Evolutionary conservation across 2,888 invertebrate species (phyloP), one percentile per base, ranked within the genome.

Genomic region (Romanomermis culicivorax): DNA sequence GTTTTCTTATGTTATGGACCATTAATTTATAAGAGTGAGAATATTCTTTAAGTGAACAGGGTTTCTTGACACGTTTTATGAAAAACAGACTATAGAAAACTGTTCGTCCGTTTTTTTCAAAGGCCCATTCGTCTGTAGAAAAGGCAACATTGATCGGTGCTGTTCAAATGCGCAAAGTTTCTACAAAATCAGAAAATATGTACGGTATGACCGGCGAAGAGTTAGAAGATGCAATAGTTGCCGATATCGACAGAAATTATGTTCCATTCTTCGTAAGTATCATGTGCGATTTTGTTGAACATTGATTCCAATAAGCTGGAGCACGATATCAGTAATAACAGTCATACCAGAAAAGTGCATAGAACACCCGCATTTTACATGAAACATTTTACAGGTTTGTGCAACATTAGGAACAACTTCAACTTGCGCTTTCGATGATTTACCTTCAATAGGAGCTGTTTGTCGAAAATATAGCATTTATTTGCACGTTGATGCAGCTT

Each of bases 401-500:
- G 86, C 83, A 23, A 91, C 93, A 2, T 74, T 95, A 29, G 97
- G 97, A 20, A 91, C 93, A 1, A 97, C 97, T 0, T 91, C 91
- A 0, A 83, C 89, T 23, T 97, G 95, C 66, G 82, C 93, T 1
- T 95, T 97, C 64, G 97, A 97, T 71, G 83, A 85, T 68, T 74
- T 97, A 4, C 78, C 80, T 64, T 74, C 74, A 62, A 66, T 78
- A 2, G 77, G 77, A 36, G 75, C 76, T 1, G 76, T 81, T 56
- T 80, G 80, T 78, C 67, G 77, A 75, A 63, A 79, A 54, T 85
- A 89, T 68, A 79, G 81, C 1, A 73, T 93, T 11, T 97, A 95
- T 93, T 75, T 95, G 49, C 97, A 97, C 66, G 82, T 89, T 11
- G 97, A 99, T 66, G 91, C 95, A 0, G 97, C 97, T 0, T 97